These are phyloP conservation scores for Diploptera punctata DNA, from an alignment of 2,888 invertebrate species.

Conservation along the genomic window DNA sequence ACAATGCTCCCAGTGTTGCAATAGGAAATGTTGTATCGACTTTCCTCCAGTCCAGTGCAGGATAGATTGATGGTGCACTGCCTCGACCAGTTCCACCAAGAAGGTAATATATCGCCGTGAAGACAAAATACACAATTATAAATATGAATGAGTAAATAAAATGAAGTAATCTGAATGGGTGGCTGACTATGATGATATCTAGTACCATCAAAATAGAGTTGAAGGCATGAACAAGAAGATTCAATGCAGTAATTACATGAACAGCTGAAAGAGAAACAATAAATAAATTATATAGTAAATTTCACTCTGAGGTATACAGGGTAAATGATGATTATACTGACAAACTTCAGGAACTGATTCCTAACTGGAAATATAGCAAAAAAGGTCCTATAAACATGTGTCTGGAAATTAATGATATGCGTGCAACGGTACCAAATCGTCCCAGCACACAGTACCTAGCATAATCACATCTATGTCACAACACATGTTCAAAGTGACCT, in stretches of 20 bases:
- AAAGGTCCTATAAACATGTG: no score
- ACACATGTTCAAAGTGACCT: no score
- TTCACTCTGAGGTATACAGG: no score
- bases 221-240: slow-evolving; percentile 74
- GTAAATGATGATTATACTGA: no score
- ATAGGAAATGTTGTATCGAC: slow-evolving; percentile 65
- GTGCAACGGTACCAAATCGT: no score
- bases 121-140: slow-evolving; percentile 57
- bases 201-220: slow-evolving; percentile 77
- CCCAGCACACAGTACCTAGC: no score
- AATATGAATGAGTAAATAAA: slow-evolving; percentile 68
- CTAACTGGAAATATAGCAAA: no score
- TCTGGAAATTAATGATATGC: no score
- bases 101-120: slow-evolving; percentile 72
- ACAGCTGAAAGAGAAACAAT: slow-evolving; percentile 24
- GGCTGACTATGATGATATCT: slow-evolving; percentile 73
- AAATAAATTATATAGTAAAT: no score
- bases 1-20: slow-evolving; percentile 63
- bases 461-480: no score
- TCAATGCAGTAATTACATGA: slow-evolving; percentile 64
- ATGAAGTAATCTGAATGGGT: slow-evolving; percentile 71
- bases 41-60: slow-evolving; percentile 76
- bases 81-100: slow-evolving; percentile 75
- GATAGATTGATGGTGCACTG: slow-evolving; percentile 51
- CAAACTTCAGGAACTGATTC: no score